These are phyloP conservation scores for Chymomyza caudatula DNA, from an alignment of 2,888 invertebrate species.

Conservation along the genomic window DNA sequence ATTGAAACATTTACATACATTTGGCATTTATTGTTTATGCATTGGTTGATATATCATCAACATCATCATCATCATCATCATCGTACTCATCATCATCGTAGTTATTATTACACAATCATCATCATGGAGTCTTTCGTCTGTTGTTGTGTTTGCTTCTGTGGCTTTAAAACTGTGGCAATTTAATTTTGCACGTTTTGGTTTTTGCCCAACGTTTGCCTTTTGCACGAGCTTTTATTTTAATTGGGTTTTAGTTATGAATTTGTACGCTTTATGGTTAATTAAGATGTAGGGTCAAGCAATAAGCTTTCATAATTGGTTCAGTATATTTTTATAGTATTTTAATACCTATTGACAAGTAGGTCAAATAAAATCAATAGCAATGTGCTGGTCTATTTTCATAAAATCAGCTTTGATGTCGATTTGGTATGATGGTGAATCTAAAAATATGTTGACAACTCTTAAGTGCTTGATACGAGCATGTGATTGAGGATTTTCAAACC, in stretches of 20 bases:
- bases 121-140: neutral
- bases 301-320: neutral
- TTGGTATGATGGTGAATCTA: neutral
- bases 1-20: slow-evolving; percentile 68
- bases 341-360: neutral
- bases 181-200: slow-evolving; percentile 27
- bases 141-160: slow-evolving; percentile 14
- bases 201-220: neutral
- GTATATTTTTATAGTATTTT: neutral
- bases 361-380: neutral
- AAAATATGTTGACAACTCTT: neutral
- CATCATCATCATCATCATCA: neutral
- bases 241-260: slow-evolving; percentile 51
- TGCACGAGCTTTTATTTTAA: slow-evolving; percentile 44
- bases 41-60: slow-evolving; percentile 43
- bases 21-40: slow-evolving; percentile 70
- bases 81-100: neutral
- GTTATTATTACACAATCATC: neutral
- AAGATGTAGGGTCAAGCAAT: slow-evolving; percentile 6
- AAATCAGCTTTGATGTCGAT: neutral
- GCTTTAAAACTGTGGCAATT: slow-evolving; percentile 61
- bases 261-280: slow-evolving; percentile 47
- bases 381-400: neutral
- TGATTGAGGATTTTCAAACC: too few relatives aligned
- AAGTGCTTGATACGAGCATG: neutral